These are phyloP conservation scores for Puntigrus tetrazona DNA, from an alignment of 2,113 vertebrate species.

Conservation along the genomic window DNA sequence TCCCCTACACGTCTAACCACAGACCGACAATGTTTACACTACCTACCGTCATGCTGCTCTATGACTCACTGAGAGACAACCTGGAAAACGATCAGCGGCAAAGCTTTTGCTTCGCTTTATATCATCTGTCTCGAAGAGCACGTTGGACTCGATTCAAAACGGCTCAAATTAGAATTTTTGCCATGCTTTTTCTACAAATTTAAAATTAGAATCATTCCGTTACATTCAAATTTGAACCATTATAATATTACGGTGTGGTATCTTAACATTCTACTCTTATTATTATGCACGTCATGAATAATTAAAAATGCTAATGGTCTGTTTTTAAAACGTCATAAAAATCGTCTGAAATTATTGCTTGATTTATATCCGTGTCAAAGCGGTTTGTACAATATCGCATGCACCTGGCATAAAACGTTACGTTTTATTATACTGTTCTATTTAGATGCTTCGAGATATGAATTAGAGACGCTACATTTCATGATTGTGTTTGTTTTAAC, in stretches of 20 bases:
- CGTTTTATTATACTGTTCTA: slow-evolving; percentile 32
- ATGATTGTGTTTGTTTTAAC: slow-evolving; percentile 42
- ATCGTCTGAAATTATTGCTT: slow-evolving; percentile 24
- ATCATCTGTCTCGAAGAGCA: neutral
- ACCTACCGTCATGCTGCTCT: slow-evolving; percentile 45
- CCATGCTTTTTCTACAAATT: neutral
- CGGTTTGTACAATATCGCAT: slow-evolving; percentile 25
- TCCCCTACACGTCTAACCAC: slow-evolving; percentile 39
- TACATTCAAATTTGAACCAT: neutral
- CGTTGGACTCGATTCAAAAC: neutral
- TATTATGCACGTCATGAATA: slow-evolving; percentile 16
- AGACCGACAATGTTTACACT: slow-evolving; percentile 19
- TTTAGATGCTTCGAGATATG: slow-evolving; percentile 29
- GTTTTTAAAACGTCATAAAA: slow-evolving; percentile 8
- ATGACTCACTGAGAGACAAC: slow-evolving; percentile 40
- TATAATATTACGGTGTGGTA: neutral
- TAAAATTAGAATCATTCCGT: too few relatives aligned
- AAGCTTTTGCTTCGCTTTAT: slow-evolving; percentile 2
- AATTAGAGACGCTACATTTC: slow-evolving; percentile 40
- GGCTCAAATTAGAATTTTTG: neutral
- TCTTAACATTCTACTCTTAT: neutral
- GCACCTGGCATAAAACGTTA: slow-evolving; percentile 3
- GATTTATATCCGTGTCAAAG: slow-evolving; percentile 15
- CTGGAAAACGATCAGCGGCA: slow-evolving; percentile 37
- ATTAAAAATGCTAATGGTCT: neutral